Evolutionary conservation across 2,797 vertebrate species (phyloP), one percentile per base, ranked within the genome.

Genomic region (Oryzias dopingdopingensis): DNA sequence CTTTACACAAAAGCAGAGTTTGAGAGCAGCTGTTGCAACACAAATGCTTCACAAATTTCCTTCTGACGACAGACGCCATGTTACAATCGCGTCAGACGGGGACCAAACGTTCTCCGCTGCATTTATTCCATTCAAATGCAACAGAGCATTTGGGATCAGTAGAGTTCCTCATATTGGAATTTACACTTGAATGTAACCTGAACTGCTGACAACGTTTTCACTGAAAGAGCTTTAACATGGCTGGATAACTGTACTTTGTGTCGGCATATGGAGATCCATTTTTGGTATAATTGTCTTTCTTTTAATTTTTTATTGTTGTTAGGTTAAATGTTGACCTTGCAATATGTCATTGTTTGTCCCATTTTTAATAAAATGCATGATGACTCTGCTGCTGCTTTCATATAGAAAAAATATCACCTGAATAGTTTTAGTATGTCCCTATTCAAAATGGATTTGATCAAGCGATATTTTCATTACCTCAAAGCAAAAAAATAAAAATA

Each of bases 101-200:
- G 65, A 54, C 63, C 54, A 64, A 78, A 76, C 77, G 70, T 79
- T 80, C 70, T 76, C 58, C 58, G 69, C 64, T 65, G 59, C 51
- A 73, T 79, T 62, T 62, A 49, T 48, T 40, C 29, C 14, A 50
- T 46, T 60, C 13, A 12, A 42, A 74, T 75, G 56, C 76, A 72
- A 61, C 14, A 42, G 55, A 76, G 58, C 22, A 12, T 37, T 37
- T 37, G 10, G 2, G 52, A 60, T 56, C 42, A 54, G 67, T 40
- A 14, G 56, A 65, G 60, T 69, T 57, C 85, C 83, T 91, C 86
- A 73, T 83, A 72, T 73, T 77, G 71, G 78, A 85, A 89, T 92
- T 91, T 90, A 92, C 86, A 89, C 62, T 84, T 87, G 90, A 91
- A 91, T 91, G 90, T 91, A 90, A 82, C 80, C 78, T 70, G 81